These are phyloP conservation scores for Oncorhynchus gorbuscha DNA, from an alignment of 2,113 vertebrate genomes.

Conservation along the genomic window DNA sequence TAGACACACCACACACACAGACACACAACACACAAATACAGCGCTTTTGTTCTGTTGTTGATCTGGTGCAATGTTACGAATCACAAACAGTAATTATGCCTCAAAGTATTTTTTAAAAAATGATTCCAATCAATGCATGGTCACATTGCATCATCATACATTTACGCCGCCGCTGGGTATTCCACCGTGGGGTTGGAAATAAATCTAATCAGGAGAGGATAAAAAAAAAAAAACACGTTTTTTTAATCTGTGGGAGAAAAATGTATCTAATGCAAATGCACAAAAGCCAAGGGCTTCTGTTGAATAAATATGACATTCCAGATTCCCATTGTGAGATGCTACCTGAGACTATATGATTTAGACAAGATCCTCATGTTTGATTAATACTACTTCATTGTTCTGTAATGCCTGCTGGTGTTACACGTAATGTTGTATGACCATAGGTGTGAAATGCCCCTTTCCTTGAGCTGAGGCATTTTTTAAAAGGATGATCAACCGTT, in stretches of 20 bases:
- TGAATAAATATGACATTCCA: conserved; percentile 22
- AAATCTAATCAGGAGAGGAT: conserved; percentile 23
- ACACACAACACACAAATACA: not conserved
- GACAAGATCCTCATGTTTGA: conserved; percentile 19
- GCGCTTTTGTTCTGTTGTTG: not conserved
- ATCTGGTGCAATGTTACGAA: not conserved
- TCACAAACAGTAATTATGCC: conserved; percentile 13
- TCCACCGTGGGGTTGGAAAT: conserved; percentile 18
- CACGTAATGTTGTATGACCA: too few species aligned
- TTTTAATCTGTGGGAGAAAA: conserved; percentile 17
- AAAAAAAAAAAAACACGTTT: too few species aligned
- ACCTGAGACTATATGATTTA: not conserved
- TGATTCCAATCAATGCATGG: conserved; percentile 24
- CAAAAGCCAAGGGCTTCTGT: conserved; percentile 30
- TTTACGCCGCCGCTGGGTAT: conserved; percentile 19
- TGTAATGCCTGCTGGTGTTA: too few species aligned
- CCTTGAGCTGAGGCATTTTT: too few species aligned
- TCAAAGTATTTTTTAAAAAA: conserved; percentile 16
- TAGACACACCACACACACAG: not conserved
- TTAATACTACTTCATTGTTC: not conserved
- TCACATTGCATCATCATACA: conserved; percentile 36
- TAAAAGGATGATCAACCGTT: too few species aligned
- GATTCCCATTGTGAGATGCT: conserved; percentile 14
- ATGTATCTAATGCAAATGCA: conserved; percentile 35
- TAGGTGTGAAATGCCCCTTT: too few species aligned